These are phyloP conservation scores for Sinotaia quadrata DNA, from an alignment of 2,888 invertebrate genomes.

Conservation along the genomic window DNA sequence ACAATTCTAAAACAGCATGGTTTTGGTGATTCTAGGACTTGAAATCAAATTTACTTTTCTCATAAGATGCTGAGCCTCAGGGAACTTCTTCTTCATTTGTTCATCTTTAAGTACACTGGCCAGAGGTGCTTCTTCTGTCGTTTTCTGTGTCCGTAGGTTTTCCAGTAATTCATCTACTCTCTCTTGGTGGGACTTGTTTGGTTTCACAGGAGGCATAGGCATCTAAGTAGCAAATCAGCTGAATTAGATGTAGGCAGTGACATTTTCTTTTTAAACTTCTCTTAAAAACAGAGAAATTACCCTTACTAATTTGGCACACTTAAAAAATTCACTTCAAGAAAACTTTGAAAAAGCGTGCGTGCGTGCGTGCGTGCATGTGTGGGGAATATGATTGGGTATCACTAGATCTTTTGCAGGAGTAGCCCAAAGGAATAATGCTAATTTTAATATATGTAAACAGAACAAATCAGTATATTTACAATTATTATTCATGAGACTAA, in stretches of 20 bases:
- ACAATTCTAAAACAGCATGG: not conserved
- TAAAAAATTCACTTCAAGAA: no score
- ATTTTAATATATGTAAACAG: not conserved
- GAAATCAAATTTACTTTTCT: conserved; percentile 45
- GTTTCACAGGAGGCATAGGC: conserved; percentile 45
- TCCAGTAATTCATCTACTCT: conserved; percentile 51
- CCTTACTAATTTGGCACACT: no score
- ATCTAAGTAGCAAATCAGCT: conserved; percentile 39
- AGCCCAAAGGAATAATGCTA: no score
- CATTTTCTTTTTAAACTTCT: not conserved
- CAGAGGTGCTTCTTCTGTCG: conserved; percentile 57
- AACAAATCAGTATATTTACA: not conserved
- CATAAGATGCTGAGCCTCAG: conserved; percentile 59
- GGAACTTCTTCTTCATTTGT: conserved; percentile 46
- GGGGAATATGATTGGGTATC: no score
- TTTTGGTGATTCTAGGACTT: not conserved
- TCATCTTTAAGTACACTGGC: conserved; percentile 48
- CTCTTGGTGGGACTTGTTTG: conserved; percentile 50
- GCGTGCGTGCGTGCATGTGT: no score
- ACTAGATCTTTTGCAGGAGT: no score
- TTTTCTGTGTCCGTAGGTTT: conserved; percentile 47
- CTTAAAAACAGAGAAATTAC: not conserved
- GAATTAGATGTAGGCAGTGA: not conserved
- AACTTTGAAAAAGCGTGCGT: no score
- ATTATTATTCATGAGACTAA: no score